Conservation (phyloP, 2,888 invertebrate species). For the Yponomeuta evonymella region DNA sequence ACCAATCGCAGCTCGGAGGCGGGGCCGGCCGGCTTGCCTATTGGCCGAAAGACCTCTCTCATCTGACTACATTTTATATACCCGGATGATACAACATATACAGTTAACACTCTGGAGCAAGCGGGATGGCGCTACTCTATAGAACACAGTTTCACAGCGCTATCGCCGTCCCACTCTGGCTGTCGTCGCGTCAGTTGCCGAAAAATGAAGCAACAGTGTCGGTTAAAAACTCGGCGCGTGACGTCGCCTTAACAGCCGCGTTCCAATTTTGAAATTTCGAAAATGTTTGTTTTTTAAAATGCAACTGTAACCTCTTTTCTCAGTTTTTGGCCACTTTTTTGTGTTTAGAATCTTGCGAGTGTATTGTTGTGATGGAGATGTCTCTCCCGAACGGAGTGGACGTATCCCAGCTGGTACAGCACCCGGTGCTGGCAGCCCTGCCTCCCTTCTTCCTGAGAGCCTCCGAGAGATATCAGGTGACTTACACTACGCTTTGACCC, state of each 20-base stretch:
- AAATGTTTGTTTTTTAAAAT: constrained; percentile 19
- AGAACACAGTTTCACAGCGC: constrained; percentile 60
- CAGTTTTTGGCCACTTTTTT: constrained; percentile 16
- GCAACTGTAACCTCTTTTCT: constrained; percentile 3
- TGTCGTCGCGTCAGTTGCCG: constrained; percentile 52
- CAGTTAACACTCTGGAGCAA: constrained; percentile 67
- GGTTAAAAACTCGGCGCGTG: constrained; percentile 48
- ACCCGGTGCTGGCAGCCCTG: constrained; percentile 87
- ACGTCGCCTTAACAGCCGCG: constrained; percentile 19
- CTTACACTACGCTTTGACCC: constrained; percentile 19
- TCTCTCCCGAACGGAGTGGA: constrained; percentile 90
- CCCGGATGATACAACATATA: constrained; percentile 75
- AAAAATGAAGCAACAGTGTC: constrained; percentile 71
- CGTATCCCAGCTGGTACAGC: constrained; percentile 90
- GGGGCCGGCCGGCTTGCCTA: constrained; percentile 39
- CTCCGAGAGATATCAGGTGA: constrained; percentile 91
- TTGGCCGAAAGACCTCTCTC: constrained; percentile 51
- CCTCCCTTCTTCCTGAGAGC: constrained; percentile 93
- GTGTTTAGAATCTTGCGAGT: constrained; percentile 23
- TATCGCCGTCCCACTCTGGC: constrained; percentile 41
- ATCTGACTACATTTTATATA: constrained; percentile 74
- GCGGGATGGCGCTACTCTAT: constrained; percentile 46
- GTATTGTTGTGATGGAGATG: constrained; percentile 73
- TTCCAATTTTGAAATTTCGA: constrained; percentile 19
- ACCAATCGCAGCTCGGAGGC: constrained; percentile 58